These are phyloP conservation scores for Seira musarum DNA, from an alignment of 2,888 invertebrate species.

Conservation along the genomic window DNA sequence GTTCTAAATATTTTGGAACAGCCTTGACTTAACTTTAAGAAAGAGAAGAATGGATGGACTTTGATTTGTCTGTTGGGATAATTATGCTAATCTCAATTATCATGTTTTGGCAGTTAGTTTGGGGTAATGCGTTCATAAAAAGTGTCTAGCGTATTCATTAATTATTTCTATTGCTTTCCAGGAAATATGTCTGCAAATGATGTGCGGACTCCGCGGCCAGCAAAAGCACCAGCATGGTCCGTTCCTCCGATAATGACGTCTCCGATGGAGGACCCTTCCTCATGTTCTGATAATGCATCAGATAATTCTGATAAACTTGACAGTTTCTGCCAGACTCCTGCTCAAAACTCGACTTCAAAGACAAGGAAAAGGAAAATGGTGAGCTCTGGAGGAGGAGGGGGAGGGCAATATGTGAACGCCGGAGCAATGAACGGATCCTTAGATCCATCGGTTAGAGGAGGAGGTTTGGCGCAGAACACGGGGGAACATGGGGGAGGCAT, in stretches of 20 bases:
- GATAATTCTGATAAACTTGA: conserved; percentile 70
- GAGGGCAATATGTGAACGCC: conserved; percentile 47
- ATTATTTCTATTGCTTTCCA: conserved; percentile 30
- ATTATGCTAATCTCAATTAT: background rate
- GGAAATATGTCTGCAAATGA: conserved; percentile 69
- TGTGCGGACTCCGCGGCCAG: conserved; percentile 74
- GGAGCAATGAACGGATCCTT: conserved; percentile 46
- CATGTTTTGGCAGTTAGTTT: background rate
- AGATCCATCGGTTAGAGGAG: conserved; percentile 34
- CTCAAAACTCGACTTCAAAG: conserved; percentile 37
- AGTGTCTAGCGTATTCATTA: background rate
- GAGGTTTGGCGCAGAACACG: conserved; percentile 43
- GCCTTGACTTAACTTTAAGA: background rate
- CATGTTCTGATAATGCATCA: conserved; percentile 70
- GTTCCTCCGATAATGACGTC: conserved; percentile 64
- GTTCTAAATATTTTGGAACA: background rate
- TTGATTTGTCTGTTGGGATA: background rate
- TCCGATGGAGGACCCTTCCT: conserved; percentile 69
- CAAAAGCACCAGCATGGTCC: conserved; percentile 82
- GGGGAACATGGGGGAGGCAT: conserved; percentile 35
- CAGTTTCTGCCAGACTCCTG: conserved; percentile 47
- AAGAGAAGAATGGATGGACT: background rate
- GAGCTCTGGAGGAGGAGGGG: conserved; percentile 33
- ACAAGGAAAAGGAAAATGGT: conserved; percentile 67
- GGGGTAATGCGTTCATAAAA: background rate